phyloP scores from a whole-genome alignment of 2,113 vertebrate genomes.

The Cyanistes caeruleus region DNA sequence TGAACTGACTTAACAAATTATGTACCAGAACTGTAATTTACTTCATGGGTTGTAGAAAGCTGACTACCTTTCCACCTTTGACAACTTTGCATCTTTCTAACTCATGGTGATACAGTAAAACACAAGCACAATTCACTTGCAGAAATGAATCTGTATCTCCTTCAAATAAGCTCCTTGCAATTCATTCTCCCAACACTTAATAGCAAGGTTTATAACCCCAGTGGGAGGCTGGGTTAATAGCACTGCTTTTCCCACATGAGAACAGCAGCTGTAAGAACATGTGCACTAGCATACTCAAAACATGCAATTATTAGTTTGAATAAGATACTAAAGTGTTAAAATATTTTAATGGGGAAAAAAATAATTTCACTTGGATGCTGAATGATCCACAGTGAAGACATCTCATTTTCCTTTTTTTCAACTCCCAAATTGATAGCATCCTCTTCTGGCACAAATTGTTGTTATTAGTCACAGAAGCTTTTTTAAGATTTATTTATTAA shows the following conservation, averaged over 20 bases:
- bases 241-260: not conserved
- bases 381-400: not conserved
- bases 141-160: not conserved
- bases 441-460: not conserved
- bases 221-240: not conserved
- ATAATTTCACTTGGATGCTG: not conserved
- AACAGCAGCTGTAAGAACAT: not conserved
- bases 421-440: not conserved
- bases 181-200: not conserved
- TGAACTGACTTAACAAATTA: not conserved
- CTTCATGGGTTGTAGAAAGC: not conserved
- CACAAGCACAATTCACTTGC: not conserved
- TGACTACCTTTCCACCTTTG: not conserved
- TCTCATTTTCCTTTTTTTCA: not conserved
- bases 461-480: constrained; percentile 5
- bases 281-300: not conserved
- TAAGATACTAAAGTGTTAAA: not conserved
- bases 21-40: not conserved
- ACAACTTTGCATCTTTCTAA: not conserved
- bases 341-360: not conserved
- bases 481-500: not conserved
- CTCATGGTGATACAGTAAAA: not conserved
- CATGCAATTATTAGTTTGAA: not conserved
- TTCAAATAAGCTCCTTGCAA: not conserved
- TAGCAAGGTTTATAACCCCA: not conserved